Conservation (phyloP, 2,888 invertebrate genomes). For the Orgyia antiqua region DNA sequence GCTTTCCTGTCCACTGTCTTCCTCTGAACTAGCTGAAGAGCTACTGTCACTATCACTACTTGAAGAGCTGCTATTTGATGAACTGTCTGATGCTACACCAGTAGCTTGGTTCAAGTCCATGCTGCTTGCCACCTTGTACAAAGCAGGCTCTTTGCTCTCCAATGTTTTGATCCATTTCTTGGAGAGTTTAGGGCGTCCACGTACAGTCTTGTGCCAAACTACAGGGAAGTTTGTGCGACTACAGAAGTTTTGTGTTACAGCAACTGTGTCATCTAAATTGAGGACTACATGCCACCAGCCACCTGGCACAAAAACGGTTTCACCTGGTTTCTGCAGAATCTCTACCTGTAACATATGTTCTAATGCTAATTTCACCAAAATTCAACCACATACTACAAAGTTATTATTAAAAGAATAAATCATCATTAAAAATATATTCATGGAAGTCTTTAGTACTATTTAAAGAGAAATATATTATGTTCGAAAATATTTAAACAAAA, state of each 20-base stretch:
- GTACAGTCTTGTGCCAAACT: slow-evolving; percentile 98
- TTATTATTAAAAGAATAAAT: too few species aligned
- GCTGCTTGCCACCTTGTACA: slow-evolving; percentile 87
- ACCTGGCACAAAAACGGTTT: slow-evolving; percentile 98
- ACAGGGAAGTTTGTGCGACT: slow-evolving; percentile 97
- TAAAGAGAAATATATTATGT: too few species aligned
- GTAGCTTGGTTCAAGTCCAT: slow-evolving; percentile 92
- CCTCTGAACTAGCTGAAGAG: slow-evolving; percentile 76
- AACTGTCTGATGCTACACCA: slow-evolving; percentile 96
- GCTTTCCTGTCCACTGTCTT: slow-evolving; percentile 93
- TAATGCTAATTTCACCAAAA: too few species aligned
- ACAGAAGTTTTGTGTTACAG: slow-evolving; percentile 98
- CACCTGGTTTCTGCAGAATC: slow-evolving; percentile 96
- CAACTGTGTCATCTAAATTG: slow-evolving; percentile 96
- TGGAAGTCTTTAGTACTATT: too few species aligned
- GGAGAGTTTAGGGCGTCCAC: slow-evolving; percentile 96
- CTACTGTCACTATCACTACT: slow-evolving; percentile 81
- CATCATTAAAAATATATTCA: too few species aligned
- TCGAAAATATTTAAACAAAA: too few species aligned
- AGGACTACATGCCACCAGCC: slow-evolving; percentile 99
- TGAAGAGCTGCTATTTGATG: slow-evolving; percentile 91
- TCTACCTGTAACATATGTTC: slow-evolving; percentile 83
- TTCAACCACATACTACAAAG: too few species aligned
- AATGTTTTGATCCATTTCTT: slow-evolving; percentile 91
- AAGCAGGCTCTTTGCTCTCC: slow-evolving; percentile 84